Evolutionary conservation across 1,140 invertebrate genomes (phyloP), one percentile per base, ranked within the genome.

Genomic region (Glomeris maerens): DNA sequence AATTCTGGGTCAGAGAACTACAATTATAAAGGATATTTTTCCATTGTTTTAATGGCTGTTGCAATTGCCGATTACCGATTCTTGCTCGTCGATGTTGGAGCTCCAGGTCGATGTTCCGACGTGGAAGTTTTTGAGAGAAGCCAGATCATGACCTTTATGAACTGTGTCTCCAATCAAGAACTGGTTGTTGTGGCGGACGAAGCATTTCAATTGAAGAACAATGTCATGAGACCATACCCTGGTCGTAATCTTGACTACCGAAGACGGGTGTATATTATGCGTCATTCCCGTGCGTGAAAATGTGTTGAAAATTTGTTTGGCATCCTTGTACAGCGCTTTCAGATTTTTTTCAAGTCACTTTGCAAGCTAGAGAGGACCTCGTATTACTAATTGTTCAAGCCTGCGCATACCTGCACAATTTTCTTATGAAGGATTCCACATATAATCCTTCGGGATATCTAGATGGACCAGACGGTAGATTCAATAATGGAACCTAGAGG

Each of bases 11-110:
- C 56, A 5, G 26, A 46, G 3, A 71, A 59, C 61, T 66, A 57
- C 47, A 73, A 73, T 56, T 70, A 72, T 52, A 72, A 72, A 53
- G 52, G 60, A 26, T 65, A 55, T 45, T 70, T 60, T 52, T 65
- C 59, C 21, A 62, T 70, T 17, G 59, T 69, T 22, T 44, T 68
- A 4, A 54, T 67, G 44, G 69, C 60, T 13, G 51, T 64, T 0
- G 59, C 44, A 28, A 65, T 68, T 62, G 56, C 62, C 27, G 55
- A 65, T 51, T 65, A 65, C 53, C 53, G 53, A 42, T 69, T 70
- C 54, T 57, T 57, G 20, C 50, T 54, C 7, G 56, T 68, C 26
- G 66, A 68, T 57, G 50, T 70, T 38, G 66, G 68, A n/a, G 53
- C 57, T 21, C 57, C 54, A 48, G 65, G 66, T 10, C 61, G 53